These are phyloP conservation scores for Oryzaephilus surinamensis DNA, from an alignment of 1,140 invertebrate species.

Conservation along the genomic window DNA sequence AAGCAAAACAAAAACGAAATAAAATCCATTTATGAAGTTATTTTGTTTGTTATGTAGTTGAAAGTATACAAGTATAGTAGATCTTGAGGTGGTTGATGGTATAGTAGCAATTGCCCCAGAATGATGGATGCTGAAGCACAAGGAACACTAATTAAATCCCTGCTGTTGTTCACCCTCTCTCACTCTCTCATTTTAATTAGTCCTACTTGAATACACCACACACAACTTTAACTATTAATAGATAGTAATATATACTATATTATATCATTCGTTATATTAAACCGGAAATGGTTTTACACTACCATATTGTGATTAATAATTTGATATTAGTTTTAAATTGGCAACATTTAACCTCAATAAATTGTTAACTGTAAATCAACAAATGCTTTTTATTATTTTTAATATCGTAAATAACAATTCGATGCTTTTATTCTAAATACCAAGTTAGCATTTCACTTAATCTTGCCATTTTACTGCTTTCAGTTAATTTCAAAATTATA, in stretches of 20 bases:
- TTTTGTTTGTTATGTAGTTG: constrained; percentile 13
- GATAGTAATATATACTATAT: constrained; percentile 20
- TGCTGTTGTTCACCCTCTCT: constrained; percentile 13
- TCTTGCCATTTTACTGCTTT: too few species aligned
- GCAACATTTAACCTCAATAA: too few species aligned
- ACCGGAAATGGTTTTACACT: too few species aligned
- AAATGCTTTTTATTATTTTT: too few species aligned
- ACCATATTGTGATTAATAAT: too few species aligned
- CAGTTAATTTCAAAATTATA: too few species aligned
- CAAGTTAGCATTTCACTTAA: too few species aligned
- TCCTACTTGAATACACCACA: constrained; percentile 21
- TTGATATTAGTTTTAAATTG: too few species aligned
- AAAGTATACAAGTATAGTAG: constrained; percentile 11
- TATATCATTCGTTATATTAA: constrained; percentile 19
- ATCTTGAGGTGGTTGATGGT: constrained; percentile 16
- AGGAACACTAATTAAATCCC: constrained; percentile 19
- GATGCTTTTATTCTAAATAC: too few species aligned
- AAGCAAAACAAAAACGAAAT: constrained; percentile 8
- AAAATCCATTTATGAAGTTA: constrained; percentile 14
- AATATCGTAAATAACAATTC: too few species aligned
- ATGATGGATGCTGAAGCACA: constrained; percentile 17
- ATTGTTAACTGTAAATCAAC: too few species aligned
- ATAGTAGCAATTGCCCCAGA: constrained; percentile 17
- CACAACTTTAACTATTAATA: constrained; percentile 22
- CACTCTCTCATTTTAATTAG: constrained; percentile 21